Evolutionary conservation across 2,113 vertebrate species (phyloP).

Genomic region (Mus musculus): DNA sequence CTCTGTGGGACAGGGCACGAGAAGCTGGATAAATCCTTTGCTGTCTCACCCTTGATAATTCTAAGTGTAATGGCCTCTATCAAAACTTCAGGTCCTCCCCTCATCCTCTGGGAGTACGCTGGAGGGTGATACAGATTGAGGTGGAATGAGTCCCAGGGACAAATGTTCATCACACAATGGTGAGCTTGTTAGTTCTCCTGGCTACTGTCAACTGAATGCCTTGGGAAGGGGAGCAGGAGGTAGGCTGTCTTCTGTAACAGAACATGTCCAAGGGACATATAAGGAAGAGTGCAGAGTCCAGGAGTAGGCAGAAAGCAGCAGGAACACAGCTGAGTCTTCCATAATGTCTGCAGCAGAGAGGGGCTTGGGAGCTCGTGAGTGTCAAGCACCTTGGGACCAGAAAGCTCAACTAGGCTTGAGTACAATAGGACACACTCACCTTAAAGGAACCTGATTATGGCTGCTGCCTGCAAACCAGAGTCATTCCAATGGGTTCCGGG

Average conservation of each 20-base stretch:
- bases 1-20: accelerated
- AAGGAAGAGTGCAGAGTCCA: neutral
- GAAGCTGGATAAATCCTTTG: neutral
- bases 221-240: too few species aligned
- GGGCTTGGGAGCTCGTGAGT: too few species aligned
- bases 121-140: neutral
- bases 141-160: accelerated
- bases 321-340: accelerated
- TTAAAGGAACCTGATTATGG: neutral
- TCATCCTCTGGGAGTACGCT: accelerated
- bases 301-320: too few species aligned
- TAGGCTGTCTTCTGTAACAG: neutral
- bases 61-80: neutral
- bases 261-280: neutral
- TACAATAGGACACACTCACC: neutral
- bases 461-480: neutral
- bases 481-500: too few species aligned
- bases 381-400: neutral
- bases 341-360: neutral
- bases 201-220: neutral
- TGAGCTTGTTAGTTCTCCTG: neutral
- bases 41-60: neutral
- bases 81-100: too few species aligned
- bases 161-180: accelerated
- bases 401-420: neutral